Conservation (phyloP, 2,888 invertebrate genomes). For the Ctenicera cuprea region DNA sequence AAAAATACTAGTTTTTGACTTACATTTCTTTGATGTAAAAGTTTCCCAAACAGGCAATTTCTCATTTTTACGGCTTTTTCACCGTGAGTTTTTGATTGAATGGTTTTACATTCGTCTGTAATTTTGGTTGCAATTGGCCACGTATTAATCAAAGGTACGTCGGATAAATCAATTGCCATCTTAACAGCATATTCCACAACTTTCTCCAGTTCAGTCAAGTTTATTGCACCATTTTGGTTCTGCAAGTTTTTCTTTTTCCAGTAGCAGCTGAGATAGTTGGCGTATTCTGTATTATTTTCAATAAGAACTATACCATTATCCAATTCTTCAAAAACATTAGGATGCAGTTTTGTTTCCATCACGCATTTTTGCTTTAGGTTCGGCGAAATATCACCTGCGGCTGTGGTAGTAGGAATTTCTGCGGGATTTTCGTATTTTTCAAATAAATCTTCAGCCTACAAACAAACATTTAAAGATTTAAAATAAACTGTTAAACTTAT, state of each 20-base stretch:
- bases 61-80: conserved; percentile 35
- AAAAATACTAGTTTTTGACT: neutral
- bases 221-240: conserved; percentile 11
- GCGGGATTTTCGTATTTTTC: no score
- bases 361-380: no score
- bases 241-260: conserved; percentile 34
- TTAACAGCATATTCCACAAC: no score
- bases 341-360: no score
- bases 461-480: no score
- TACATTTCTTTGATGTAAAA: conserved; percentile 31
- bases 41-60: conserved; percentile 41
- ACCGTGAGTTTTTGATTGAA: conserved; percentile 24
- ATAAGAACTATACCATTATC: no score
- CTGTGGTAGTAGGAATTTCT: no score
- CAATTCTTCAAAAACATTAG: no score
- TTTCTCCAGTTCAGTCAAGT: conserved; percentile 22
- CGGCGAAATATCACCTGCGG: no score
- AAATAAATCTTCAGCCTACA: no score
- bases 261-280: conserved; percentile 3
- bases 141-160: conserved; percentile 24
- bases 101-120: conserved; percentile 17
- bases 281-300: neutral
- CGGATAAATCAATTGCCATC: conserved; percentile 10
- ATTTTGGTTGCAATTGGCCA: conserved; percentile 22
- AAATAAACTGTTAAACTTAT: no score